Evolutionary conservation across 2,888 invertebrate genomes (phyloP), one percentile per base, ranked within the genome.

Genomic region (Sthenelais limicola): DNA sequence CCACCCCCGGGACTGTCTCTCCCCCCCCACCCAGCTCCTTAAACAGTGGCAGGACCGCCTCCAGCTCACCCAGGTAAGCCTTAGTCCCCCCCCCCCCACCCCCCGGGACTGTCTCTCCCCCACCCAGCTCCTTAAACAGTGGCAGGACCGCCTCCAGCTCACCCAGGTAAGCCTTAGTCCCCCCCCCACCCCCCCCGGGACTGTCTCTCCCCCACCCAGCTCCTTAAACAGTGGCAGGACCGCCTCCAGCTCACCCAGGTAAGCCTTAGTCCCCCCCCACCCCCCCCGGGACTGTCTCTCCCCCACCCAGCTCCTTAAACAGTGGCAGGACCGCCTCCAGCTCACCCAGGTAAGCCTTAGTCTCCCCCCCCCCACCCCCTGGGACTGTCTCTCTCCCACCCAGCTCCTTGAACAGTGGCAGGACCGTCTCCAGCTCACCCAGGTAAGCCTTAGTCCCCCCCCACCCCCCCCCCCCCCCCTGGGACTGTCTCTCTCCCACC

Each of bases 161-260:
- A 21, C 52, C 52, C 52, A 52, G 52, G 52, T 52, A 52, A n/a
- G 24, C 15, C 24, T n/a, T 7, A 15, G 38, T 43, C 62, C 15
- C 38, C 38, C 15, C 26, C 52, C 52, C 30, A 32, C 18, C 12
- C 32, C 21, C 52, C 52, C 30, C 26, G 4, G 47, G 67, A 21
- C 32, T 48, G 26, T n/a, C 51, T 52, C 15, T 43, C 52, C 24
- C n/a, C 52, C 5, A 56, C 52, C 18, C 43, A 52, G 26, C 75
- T 62, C 68, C 47, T 43, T 28, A 26, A 72, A 26, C 66, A 51
- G 21, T 74, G 74, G 74, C 28, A 69, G 21, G 24, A 52, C 7
- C 9, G 74, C 4, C 52, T 74, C 7, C 56, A 67, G 43, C 66
- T 58, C 47, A 62, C 72, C 15, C 74, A 74, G 66, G 72, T 70